Evolutionary conservation across 2,113 vertebrate species (phyloP).

Genomic region (Mastomys coucha): DNA sequence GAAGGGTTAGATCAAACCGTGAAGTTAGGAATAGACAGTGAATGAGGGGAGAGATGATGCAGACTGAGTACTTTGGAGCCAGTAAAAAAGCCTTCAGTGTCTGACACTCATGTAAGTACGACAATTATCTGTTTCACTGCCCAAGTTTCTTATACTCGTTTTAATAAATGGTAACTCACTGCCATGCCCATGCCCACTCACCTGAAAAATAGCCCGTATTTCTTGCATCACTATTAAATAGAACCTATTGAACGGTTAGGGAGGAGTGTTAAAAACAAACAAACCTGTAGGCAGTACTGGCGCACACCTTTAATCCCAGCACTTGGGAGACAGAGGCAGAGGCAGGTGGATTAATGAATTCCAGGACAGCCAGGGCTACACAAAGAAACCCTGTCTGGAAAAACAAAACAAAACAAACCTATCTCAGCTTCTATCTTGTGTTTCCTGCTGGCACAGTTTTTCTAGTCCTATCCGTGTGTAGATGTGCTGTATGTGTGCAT

Average conservation of each 20-base stretch:
- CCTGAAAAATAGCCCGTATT: constrained; percentile 1
- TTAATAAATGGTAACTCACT: neutral
- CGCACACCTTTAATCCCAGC: no score
- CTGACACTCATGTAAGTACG: neutral
- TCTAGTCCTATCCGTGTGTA: neutral
- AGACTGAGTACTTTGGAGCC: neutral
- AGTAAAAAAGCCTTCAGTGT: neutral
- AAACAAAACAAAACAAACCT: neutral
- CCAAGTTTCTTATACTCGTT: neutral
- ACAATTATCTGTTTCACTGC: neutral
- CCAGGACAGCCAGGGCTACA: no score
- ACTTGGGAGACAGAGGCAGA: no score
- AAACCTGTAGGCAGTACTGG: no score
- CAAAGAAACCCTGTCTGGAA: no score
- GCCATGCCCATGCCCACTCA: neutral
- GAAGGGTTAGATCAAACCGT: neutral
- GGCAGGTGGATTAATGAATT: no score
- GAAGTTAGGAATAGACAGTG: neutral
- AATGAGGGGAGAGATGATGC: neutral
- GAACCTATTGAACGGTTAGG: constrained; percentile 24
- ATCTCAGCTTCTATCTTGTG: neutral
- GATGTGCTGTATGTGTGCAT: neutral
- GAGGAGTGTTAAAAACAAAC: neutral
- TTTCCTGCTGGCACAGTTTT: neutral
- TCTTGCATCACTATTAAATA: constrained; percentile 9